Conservation (phyloP, 1,140 invertebrate genomes). For the Bombus vancouverensis region DNA sequence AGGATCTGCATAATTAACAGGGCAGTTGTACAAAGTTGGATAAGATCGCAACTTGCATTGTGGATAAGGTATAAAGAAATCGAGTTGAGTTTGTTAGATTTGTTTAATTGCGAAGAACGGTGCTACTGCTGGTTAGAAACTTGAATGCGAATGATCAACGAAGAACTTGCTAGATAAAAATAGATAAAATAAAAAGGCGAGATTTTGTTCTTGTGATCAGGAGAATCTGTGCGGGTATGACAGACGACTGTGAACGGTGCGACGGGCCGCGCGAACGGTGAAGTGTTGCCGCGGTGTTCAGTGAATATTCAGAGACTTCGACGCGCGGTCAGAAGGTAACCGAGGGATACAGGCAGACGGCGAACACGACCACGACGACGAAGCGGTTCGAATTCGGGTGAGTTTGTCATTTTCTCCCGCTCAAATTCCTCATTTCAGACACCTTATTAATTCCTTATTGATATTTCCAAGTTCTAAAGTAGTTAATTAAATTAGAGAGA, state of each 20-base stretch:
- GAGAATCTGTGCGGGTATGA: slow-evolving; percentile 60
- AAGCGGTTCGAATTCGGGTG: slow-evolving; percentile 64
- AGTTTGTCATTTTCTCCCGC: slow-evolving; percentile 28
- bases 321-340: slow-evolving; percentile 66
- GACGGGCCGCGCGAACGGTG: slow-evolving; percentile 60
- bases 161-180: background rate
- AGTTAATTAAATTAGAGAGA: too few species aligned
- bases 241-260: slow-evolving; percentile 59
- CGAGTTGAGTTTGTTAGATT: background rate
- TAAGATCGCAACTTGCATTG: background rate
- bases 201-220: slow-evolving; percentile 46
- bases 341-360: slow-evolving; percentile 63
- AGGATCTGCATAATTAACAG: background rate
- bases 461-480: background rate
- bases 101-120: background rate
- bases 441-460: background rate
- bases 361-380: slow-evolving; percentile 55
- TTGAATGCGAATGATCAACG: background rate
- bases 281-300: slow-evolving; percentile 69
- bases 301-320: slow-evolving; percentile 75
- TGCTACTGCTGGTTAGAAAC: background rate
- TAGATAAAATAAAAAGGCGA: background rate
- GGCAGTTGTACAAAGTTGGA: background rate
- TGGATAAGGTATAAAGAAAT: background rate
- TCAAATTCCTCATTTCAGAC: background rate